A percentile compares a stretch with the other conserved stretches of the same genome.
Conservation (phyloP, 1,140 invertebrate species). For the Papilio xuthus region DNA sequence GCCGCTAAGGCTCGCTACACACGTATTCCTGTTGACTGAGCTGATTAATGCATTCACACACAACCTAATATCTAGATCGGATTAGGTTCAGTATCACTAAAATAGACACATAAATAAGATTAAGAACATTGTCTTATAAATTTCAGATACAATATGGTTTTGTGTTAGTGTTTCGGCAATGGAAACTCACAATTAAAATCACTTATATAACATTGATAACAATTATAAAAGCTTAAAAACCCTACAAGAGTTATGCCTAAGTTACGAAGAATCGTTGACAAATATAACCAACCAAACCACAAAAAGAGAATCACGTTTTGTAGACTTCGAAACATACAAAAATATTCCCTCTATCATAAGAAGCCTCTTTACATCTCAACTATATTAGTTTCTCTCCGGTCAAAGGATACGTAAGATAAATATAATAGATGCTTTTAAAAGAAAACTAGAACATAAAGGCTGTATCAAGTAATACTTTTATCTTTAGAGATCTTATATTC, state of each 20-base stretch:
- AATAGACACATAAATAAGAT: too few relatives aligned
- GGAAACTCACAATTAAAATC: not conserved
- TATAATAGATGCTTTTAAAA: constrained; percentile 28
- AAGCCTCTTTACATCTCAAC: constrained; percentile 12
- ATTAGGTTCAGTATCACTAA: not conserved
- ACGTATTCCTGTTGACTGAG: not conserved
- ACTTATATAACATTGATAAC: not conserved
- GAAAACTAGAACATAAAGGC: not conserved
- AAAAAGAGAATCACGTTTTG: constrained; percentile 2
- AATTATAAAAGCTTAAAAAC: not conserved
- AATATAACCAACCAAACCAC: not conserved
- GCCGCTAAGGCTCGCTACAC: not conserved
- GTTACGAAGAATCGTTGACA: not conserved
- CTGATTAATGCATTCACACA: not conserved
- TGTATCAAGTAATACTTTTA: not conserved
- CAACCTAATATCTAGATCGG: not conserved
- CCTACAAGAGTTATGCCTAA: not conserved
- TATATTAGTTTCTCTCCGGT: constrained; percentile 24
- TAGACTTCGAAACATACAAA: not conserved
- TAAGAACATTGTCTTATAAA: too few relatives aligned
- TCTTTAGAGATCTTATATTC: not conserved
- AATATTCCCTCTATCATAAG: not conserved
- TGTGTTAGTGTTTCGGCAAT: too few relatives aligned
- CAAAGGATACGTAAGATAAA: constrained; percentile 32
- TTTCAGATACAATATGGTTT: too few relatives aligned